Conservation (phyloP, 2,113 vertebrate genomes). For the Pleuronectes platessa region DNA sequence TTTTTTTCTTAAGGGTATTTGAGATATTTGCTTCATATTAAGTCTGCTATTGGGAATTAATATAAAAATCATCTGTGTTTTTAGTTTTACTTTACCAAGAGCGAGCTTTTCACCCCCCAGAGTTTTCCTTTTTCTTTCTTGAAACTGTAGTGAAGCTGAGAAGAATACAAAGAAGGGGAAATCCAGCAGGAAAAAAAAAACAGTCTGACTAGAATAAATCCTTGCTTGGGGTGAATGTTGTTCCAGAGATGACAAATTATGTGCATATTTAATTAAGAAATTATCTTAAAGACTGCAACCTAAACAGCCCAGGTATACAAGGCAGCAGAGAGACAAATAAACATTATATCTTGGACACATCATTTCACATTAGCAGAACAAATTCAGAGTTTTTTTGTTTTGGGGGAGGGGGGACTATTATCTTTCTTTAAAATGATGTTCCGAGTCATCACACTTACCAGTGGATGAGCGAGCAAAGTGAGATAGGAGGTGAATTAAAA, state of each 20-base stretch:
- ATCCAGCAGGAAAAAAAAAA: conserved; percentile 58
- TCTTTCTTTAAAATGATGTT: conserved; percentile 31
- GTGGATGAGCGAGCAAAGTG: conserved; percentile 19
- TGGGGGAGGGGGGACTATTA: neutral
- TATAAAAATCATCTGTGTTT: conserved; percentile 7
- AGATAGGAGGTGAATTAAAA: conserved; percentile 52
- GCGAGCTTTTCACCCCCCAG: conserved; percentile 25
- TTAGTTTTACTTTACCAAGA: conserved; percentile 15
- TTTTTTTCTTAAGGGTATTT: neutral
- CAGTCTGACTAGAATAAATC: conserved; percentile 67
- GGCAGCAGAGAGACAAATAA: conserved; percentile 10
- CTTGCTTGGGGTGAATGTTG: conserved; percentile 69
- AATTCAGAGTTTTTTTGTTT: conserved; percentile 14
- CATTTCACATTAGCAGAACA: conserved; percentile 11
- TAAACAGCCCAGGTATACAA: conserved; percentile 16
- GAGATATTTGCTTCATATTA: conserved; percentile 1
- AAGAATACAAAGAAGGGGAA: conserved; percentile 72
- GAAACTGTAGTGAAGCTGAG: conserved; percentile 68
- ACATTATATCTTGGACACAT: conserved; percentile 9
- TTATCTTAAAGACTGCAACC: conserved; percentile 29
- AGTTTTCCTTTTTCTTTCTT: conserved; percentile 52
- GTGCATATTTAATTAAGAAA: conserved; percentile 63
- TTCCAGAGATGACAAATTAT: conserved; percentile 63
- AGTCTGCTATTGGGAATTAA: conserved; percentile 4
- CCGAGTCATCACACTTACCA: conserved; percentile 11